Percentiles rank a stretch among this genome's conserved stretches.
These are phyloP conservation scores for Pterobdella sp. DNA, from an alignment of 2,888 invertebrate species.

Conservation along the genomic window DNA sequence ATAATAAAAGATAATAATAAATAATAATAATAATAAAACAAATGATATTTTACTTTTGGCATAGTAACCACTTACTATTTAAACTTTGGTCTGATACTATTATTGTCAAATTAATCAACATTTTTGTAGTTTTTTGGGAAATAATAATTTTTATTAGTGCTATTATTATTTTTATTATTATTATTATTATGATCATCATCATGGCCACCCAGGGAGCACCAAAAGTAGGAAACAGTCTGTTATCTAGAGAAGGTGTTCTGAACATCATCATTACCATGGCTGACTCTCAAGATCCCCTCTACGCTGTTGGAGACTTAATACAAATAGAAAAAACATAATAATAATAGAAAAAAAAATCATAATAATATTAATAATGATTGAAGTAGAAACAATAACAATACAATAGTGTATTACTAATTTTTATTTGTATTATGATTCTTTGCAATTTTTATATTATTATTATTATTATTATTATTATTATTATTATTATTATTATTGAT, in stretches of 20 bases:
- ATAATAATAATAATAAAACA: neutral
- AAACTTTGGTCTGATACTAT: too few relatives aligned
- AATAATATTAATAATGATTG: too few relatives aligned
- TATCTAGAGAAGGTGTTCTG: slow-evolving; percentile 65
- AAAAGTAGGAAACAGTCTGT: slow-evolving; percentile 73
- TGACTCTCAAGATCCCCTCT: slow-evolving; percentile 75
- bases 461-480: neutral
- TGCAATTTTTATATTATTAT: neutral
- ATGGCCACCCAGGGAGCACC: slow-evolving; percentile 65
- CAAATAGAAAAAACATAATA: too few relatives aligned
- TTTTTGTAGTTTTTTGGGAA: neutral
- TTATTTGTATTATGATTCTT: too few relatives aligned
- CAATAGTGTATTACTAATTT: too few relatives aligned
- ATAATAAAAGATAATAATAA: too few relatives aligned
- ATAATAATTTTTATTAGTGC: neutral
- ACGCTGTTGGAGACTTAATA: slow-evolving; percentile 54
- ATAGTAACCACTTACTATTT: too few relatives aligned
- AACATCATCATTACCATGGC: slow-evolving; percentile 97
- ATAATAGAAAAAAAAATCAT: too few relatives aligned
- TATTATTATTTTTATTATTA: neutral
- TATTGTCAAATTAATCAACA: too few relatives aligned
- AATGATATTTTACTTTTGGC: too few relatives aligned
- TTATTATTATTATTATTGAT: neutral
- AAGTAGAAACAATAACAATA: too few relatives aligned
- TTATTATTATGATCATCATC: neutral